Evolutionary conservation across 1,140 invertebrate genomes (phyloP), one percentile per base, ranked within the genome.

Genomic region (Bombyx mandarina): DNA sequence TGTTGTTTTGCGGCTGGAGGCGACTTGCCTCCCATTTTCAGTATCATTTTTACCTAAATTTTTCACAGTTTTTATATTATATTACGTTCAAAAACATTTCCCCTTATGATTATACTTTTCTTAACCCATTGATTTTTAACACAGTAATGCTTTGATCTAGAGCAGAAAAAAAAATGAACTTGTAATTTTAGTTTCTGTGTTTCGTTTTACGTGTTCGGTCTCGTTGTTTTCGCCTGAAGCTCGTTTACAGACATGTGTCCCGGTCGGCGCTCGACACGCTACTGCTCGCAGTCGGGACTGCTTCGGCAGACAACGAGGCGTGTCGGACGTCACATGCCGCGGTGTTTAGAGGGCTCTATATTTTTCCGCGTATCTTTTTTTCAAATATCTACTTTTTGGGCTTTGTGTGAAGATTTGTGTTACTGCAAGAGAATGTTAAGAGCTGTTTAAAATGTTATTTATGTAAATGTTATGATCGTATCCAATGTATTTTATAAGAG

Each of bases 21-120:
- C 65, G 60, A 54, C 62, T 86, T 84, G 48, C 71, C 76, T 57
- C 80, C 80, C 69, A 80, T 75, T 68, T 86, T 86, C 43, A 84
- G 68, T 62, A 86, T 82, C 83, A 86, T 86, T 51, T 65, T 68
- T 56, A 54, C 50, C 26, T 53, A 22, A 44, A 18, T 18, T 18
- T 67, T 54, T 35, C 26, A 54, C 8, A 18, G 8, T 54, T 54
- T 54, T 54, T 18, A 35, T 51, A 35, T 35, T 35, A 51, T 51
- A 35, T 26, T 51, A 51, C 10, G 26, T 51, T 8, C 50, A 9
- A 35, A 35, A 35, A 46, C 61, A 63, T 59, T 48, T 56, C 10
- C 7, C 48, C 12, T 50, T 51, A 8, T 26, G 22, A 54, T 54
- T 44, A 26, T 44, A 54, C 7, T 9, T 10, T 54, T 43, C 8